A percentile compares a stretch with the other conserved stretches of the same genome.
These are phyloP conservation scores for Drosophila melanogaster DNA, from an alignment of 1,140 invertebrate genomes.

Conservation along the genomic window DNA sequence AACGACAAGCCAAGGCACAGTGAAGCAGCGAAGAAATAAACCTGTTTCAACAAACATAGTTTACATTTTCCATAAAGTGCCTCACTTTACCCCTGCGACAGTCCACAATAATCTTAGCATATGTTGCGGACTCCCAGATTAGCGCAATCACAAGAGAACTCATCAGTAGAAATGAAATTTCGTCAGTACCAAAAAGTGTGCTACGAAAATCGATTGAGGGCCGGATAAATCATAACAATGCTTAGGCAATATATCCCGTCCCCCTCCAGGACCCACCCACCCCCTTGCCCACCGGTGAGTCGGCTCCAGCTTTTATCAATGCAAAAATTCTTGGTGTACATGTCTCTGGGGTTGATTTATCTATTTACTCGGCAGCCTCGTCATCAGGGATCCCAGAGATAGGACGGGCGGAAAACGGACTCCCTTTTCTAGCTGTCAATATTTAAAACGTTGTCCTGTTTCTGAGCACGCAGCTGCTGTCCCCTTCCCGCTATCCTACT, in stretches of 20 bases:
- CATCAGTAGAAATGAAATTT: slow-evolving; percentile 23
- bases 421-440: slow-evolving; percentile 66
- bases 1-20: slow-evolving; percentile 3
- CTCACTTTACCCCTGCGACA: not conserved
- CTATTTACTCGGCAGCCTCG: slow-evolving; percentile 73
- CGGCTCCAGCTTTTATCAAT: slow-evolving; percentile 68
- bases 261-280: not conserved
- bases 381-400: slow-evolving; percentile 19
- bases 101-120: not conserved
- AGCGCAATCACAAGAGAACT: slow-evolving; percentile 63
- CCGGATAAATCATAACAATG: slow-evolving; percentile 68
- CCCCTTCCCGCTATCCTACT: not conserved
- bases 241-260: slow-evolving; percentile 42
- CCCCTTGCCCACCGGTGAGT: not conserved
- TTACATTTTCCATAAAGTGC: not conserved
- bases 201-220: slow-evolving; percentile 65
- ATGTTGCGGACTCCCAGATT: slow-evolving; percentile 41
- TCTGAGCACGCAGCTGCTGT: slow-evolving; percentile 46
- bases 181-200: slow-evolving; percentile 47
- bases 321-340: slow-evolving; percentile 73
- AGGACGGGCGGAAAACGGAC: not conserved
- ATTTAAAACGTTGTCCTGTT: slow-evolving; percentile 81
- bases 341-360: slow-evolving; percentile 83
- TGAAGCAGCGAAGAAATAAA: not conserved
- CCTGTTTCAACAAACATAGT: not conserved